Percentiles rank a stretch among this genome's conserved stretches.
These are phyloP conservation scores for Acomys russatus DNA, from an alignment of 2,797 vertebrate genomes.

Conservation along the genomic window DNA sequence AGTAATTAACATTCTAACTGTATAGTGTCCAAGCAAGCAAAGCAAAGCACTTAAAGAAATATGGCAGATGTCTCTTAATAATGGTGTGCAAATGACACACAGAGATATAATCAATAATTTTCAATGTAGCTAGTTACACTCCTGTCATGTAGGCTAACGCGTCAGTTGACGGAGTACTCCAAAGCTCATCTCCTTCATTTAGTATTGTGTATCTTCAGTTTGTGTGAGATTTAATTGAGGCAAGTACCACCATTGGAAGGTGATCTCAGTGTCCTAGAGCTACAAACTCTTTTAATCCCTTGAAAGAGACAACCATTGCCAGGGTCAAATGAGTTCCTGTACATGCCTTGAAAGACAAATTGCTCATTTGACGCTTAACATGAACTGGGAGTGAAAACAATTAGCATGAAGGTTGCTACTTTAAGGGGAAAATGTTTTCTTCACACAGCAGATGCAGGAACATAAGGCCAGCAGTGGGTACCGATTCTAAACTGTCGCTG, in stretches of 20 bases:
- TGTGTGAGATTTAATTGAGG: slow-evolving; percentile 41
- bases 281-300: slow-evolving; percentile 29
- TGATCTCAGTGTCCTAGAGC: slow-evolving; percentile 4
- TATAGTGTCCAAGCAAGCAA: neutral
- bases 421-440: slow-evolving; percentile 81
- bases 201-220: slow-evolving; percentile 16
- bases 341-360: slow-evolving; percentile 67
- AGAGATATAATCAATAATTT: slow-evolving; percentile 19
- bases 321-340: slow-evolving; percentile 25
- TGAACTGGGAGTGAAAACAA: slow-evolving; percentile 60
- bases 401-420: slow-evolving; percentile 79
- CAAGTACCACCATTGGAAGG: neutral
- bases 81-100: neutral
- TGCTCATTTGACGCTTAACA: slow-evolving; percentile 65
- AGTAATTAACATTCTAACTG: neutral
- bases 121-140: neutral
- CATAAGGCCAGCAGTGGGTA: slow-evolving; percentile 89
- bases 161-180: slow-evolving; percentile 17
- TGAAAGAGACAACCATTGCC: neutral
- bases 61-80: neutral
- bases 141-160: neutral
- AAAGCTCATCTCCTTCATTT: neutral
- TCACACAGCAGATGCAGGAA: slow-evolving; percentile 86
- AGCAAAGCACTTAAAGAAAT: slow-evolving; percentile 8
- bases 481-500: slow-evolving; percentile 85